Evolutionary conservation across 2,113 vertebrate genomes (phyloP).

Genomic region (Strigops habroptila): DNA sequence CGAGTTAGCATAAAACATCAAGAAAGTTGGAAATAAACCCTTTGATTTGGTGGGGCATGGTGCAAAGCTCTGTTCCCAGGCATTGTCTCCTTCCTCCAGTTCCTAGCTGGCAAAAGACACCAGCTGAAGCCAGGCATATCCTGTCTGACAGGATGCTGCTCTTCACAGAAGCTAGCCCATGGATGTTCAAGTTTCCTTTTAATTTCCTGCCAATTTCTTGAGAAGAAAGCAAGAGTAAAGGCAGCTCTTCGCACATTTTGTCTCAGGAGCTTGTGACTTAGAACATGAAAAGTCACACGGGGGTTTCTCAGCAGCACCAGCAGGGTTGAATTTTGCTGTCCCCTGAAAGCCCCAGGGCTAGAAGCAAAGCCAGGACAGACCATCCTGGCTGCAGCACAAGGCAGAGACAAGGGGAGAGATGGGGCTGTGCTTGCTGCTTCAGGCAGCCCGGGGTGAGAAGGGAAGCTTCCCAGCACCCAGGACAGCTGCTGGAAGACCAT

Average conservation of each 20-base stretch:
- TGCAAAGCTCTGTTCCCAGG: conserved; percentile 43
- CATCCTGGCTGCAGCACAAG: fast-evolving
- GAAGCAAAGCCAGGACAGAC: neutral
- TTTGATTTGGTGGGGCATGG: conserved; percentile 11
- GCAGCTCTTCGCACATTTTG: neutral
- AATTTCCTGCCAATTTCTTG: conserved; percentile 45
- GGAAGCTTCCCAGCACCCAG: neutral
- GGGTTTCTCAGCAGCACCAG: neutral
- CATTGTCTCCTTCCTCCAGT: neutral
- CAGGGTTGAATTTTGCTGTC: neutral
- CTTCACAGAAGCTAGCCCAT: neutral
- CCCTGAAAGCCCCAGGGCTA: neutral
- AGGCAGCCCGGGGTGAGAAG: neutral
- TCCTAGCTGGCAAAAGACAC: conserved; percentile 10
- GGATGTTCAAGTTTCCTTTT: conserved; percentile 31
- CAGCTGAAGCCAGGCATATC: neutral
- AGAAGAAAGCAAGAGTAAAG: neutral
- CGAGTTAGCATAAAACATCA: conserved; percentile 15
- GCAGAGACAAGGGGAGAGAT: neutral
- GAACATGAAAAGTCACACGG: fast-evolving
- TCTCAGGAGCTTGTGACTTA: neutral
- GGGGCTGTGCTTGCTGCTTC: neutral
- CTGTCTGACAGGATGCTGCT: conserved; percentile 25
- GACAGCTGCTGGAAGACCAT: neutral
- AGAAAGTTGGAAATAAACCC: neutral